A percentile compares a stretch with the other conserved stretches of the same genome.
Conservation (phyloP, 2,888 invertebrate genomes). For the Willowsia nigromaculata region DNA sequence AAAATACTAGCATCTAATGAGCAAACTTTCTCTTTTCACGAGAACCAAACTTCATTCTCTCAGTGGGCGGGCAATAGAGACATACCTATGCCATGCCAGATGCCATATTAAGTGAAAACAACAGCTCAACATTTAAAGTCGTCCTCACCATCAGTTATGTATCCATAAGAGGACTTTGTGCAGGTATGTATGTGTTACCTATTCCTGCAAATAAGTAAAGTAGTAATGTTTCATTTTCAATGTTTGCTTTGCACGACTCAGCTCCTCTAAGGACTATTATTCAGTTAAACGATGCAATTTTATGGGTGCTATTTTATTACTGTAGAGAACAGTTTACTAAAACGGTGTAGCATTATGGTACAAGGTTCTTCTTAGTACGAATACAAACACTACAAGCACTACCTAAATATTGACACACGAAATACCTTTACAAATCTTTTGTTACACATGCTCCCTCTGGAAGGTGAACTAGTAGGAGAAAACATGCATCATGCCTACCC, state of each 20-base stretch:
- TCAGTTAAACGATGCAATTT: neutral
- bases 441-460: no score
- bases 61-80: neutral
- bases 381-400: neutral
- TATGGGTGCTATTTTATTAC: neutral
- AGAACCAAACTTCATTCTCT: neutral
- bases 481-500: no score
- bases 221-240: neutral
- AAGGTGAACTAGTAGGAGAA: no score
- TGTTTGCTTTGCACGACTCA: neutral
- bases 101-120: neutral
- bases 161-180: no score
- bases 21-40: slow-evolving; percentile 21
- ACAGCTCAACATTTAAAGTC: neutral
- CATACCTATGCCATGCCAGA: neutral
- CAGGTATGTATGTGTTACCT: no score
- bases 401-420: no score
- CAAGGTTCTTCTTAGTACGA: neutral
- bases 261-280: neutral
- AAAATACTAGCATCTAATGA: slow-evolving; percentile 19
- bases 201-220: neutral
- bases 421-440: no score
- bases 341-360: neutral
- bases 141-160: no score
- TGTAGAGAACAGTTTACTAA: neutral